Evolutionary conservation across 64 coral and sea anemone genomes (phyloP).

Genomic region (Orbicella faveolata): DNA sequence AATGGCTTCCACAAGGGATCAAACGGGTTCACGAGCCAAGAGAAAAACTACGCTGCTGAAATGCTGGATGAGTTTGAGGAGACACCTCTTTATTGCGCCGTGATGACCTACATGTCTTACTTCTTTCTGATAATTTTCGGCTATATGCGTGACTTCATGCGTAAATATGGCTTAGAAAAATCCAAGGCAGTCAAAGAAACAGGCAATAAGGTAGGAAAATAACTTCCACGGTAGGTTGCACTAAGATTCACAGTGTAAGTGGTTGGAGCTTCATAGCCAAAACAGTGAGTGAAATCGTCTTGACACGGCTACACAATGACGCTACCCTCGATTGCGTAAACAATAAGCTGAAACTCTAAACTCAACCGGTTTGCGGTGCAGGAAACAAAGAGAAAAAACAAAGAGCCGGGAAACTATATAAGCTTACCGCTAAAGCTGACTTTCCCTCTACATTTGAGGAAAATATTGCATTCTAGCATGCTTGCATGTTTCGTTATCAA

Average conservation of each 20-base stretch:
- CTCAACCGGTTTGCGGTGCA: too few relatives aligned
- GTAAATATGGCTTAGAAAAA: slow-evolving; percentile 73
- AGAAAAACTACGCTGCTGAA: background rate
- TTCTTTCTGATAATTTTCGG: slow-evolving; percentile 69
- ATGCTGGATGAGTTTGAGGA: slow-evolving; percentile 55
- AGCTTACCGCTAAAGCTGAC: too few relatives aligned
- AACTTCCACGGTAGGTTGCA: background rate
- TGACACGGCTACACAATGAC: too few relatives aligned
- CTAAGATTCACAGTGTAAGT: background rate
- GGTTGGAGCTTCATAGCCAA: too few relatives aligned
- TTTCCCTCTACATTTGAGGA: too few relatives aligned
- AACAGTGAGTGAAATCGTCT: too few relatives aligned
- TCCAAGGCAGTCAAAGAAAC: slow-evolving; percentile 58
- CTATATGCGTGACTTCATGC: slow-evolving; percentile 76
- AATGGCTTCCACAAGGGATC: background rate
- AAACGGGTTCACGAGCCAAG: background rate
- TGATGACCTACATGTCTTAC: slow-evolving; percentile 68
- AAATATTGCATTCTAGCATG: too few relatives aligned
- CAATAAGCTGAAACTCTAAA: too few relatives aligned
- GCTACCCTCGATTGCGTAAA: too few relatives aligned
- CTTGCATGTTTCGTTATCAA: too few relatives aligned
- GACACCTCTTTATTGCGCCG: slow-evolving; percentile 56
- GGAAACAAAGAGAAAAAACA: too few relatives aligned
- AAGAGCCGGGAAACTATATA: too few relatives aligned
- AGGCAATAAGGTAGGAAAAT: slow-evolving; percentile 57